Base-by-base conservation (phyloP, 2,888 invertebrate genomes). In the Ochropacha duplaris region DNA sequence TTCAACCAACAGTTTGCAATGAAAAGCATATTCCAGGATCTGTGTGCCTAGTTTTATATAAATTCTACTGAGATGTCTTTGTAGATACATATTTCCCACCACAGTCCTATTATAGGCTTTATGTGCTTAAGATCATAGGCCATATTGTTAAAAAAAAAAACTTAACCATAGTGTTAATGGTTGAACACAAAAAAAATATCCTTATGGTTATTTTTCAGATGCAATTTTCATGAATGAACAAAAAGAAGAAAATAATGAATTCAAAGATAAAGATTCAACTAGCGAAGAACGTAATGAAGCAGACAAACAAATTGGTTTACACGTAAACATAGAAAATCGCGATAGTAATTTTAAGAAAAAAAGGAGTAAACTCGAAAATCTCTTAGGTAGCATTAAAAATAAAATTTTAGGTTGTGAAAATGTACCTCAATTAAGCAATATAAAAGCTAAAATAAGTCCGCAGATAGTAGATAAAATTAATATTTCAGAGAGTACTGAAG, bases 311-410 rank as follows among this genome's bases (percentile, higher is more conserved):
- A 22, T 11, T 6, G 4, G 34, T 54, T 54, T 19, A 49, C 26
- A 8, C 11, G 56, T 58, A 39, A 44, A 49, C 51, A 58, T 66
- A 50, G 56, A 57, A 34, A 66, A 63, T 54, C 57, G 60, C 22
- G 81, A 79, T 26, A 71, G 71, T 0, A 80, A 69, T 60, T 86
- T 87, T 36, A 65, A 72, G 0, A 76, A 78, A 9, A 89, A 87
- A 61, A 74, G 82, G 11, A 77, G 60, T 0, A 90, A 90, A 67
- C 59, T 92, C 34, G 90, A 91, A 74, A 68, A 63, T 26, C 56
- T 84, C 5, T 58, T 84, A 51, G 77, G 77, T 9, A 79, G 72
- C 58, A 79, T 90, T 14, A 88, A 83, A 67, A 78, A 65, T 36
- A 84, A 75, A 65, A 19, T 44, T 19, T 19, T 19, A 44, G 19